A percentile compares a stretch with the other conserved stretches of the same genome.
These are phyloP conservation scores for fruit fly (Drosophila melanogaster) DNA, from an alignment of 1,140 invertebrate genomes.

Conservation along the genomic window Release_6_plus_ISO1_MT NT_033777.3:4429001-4429500, in stretches of 20 bases:
- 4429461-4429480: too few relatives aligned
- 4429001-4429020: constrained; percentile 5
- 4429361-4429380: background rate
- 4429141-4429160: background rate
- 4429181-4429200: background rate
- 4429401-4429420: background rate
- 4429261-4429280: constrained; percentile 70
- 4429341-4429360: too few relatives aligned
- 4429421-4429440: background rate
- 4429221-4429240: constrained; percentile 17
- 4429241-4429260: constrained; percentile 48
- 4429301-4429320: constrained; percentile 60
- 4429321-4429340: constrained; percentile 15
- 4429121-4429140: constrained; percentile 9
- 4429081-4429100: constrained; percentile 80
- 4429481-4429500: too few relatives aligned
- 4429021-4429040: constrained; percentile 10
- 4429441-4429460: too few relatives aligned
- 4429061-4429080: constrained; percentile 75
- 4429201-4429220: constrained; percentile 11
- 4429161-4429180: background rate
- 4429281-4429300: constrained; percentile 73
- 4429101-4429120: constrained; percentile 54
- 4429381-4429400: background rate
- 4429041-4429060: constrained; percentile 42